Base-by-base conservation (phyloP, 1,140 invertebrate species). In the Calliopsis andreniformis region DNA sequence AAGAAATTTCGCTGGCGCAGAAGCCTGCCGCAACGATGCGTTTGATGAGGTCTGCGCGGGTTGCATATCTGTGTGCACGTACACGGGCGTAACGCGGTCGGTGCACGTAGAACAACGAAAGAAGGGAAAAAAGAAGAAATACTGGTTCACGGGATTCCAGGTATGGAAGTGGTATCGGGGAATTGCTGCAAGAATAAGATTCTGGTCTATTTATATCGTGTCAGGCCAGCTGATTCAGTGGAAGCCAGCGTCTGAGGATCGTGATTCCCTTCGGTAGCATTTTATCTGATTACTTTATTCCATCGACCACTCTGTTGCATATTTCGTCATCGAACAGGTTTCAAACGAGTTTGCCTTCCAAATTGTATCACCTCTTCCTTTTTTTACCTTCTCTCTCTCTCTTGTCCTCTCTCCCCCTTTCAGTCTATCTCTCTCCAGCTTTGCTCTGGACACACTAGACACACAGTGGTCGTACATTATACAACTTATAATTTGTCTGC, bases 161-260 rank as follows among this genome's bases (percentile, higher is more conserved):
- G 58, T 85, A 85, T 85, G 83, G 83, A 85, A 85, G 76, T 67
- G 67, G 76, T 85, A 85, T 82, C 68, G 47, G 62, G 51, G 77
- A 79, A 70, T 77, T 78, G 61, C 56, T 43, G 78, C 78, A 56
- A 82, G 72, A 85, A 85, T 82, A 85, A 82, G 76, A 64, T 83
- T 64, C 76, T 70, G 20, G 20, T 80, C 86, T 87, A 87, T 88
- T 88, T 87, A 88, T 87, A 87, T 82, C 86, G 61, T 53, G 72
- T 51, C 53, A 62, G 75, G 70, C 82, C 64, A 85, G 79, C 82
- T 86, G 86, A 85, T 80, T 87, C 80, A 86, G 85, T 85, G 67
- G 70, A 70, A 63, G 51, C 47, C 56, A 69, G 53, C 66, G 35
- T 66, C 45, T 28, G 18, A n/a, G 43, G 76, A 61, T 78, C 66